Conservation (phyloP, 1,140 invertebrate genomes). For the Delia radicum region DNA sequence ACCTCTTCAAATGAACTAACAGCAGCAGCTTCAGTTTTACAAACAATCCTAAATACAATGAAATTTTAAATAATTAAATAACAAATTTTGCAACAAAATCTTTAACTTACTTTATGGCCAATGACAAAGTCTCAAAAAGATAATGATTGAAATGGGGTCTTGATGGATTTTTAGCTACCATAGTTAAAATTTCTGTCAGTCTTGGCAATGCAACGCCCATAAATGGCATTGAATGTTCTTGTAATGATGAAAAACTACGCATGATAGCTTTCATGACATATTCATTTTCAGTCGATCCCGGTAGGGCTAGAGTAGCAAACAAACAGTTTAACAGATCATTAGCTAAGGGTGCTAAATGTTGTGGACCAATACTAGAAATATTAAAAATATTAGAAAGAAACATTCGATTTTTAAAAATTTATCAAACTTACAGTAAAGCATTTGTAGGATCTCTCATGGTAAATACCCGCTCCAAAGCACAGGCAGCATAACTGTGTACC, state of each 20-base stretch:
- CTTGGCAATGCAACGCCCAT: conserved; percentile 77
- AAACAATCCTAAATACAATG: conserved; percentile 65
- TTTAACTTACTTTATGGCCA: conserved; percentile 72
- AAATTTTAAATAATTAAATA: no score
- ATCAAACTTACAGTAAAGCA: conserved; percentile 53
- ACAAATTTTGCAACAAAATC: not conserved
- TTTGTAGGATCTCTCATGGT: conserved; percentile 65
- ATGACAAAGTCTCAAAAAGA: conserved; percentile 89
- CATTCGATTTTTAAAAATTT: no score
- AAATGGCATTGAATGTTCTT: conserved; percentile 79
- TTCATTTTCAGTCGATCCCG: conserved; percentile 88
- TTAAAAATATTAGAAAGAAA: not conserved
- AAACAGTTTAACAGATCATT: conserved; percentile 71
- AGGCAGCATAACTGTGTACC: conserved; percentile 93
- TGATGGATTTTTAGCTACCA: conserved; percentile 92
- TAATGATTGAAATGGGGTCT: conserved; percentile 98
- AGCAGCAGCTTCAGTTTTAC: conserved; percentile 74
- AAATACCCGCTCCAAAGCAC: conserved; percentile 86
- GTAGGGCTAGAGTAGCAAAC: conserved; percentile 70
- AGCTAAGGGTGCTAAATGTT: conserved; percentile 62
- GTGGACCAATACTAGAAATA: conserved; percentile 44
- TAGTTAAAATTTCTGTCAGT: conserved; percentile 78
- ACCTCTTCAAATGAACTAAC: conserved; percentile 88
- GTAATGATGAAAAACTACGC: conserved; percentile 79
- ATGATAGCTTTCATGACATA: conserved; percentile 97